Evolutionary conservation across 2,113 vertebrate genomes (phyloP), one percentile per base, ranked within the genome.

Genomic region (Hydrolagus affinis): DNA sequence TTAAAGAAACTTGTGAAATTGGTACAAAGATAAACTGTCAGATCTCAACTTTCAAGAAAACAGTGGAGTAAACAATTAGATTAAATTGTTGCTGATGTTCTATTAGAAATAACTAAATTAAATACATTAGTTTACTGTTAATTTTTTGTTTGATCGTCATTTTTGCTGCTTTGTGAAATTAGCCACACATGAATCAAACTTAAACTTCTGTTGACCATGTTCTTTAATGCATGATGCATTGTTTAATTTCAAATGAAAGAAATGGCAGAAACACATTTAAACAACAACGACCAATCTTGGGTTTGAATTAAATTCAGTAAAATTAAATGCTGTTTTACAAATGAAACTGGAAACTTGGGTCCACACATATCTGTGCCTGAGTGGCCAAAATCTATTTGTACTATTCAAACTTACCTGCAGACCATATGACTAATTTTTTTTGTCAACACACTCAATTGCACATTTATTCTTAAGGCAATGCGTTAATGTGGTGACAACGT

Each of bases 91-190:
- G 44, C 44, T 44, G 44, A 44, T 44, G 59, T 25, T 60, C n/a
- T 78, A 12, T 62, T 11, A 78, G 9, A 15, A 19, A 44, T 44
- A 78, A 78, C 57, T 12, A 60, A 59, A 77, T n/a, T 57, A 78
- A 78, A 62, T 78, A 28, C 12, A 62, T 78, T 62, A 25, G 57
- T 78, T 11, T 25, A 59, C 23, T 62, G 57, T 11, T 78, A 78
- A 78, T 78, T 78, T 78, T 11, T 25, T 11, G n/a, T 62, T 78
- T 62, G 76, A 78, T 62, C 11, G 14, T 62, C 62, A 44, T 62
- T 12, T 77, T 78, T 78, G 76, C 59, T 25, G 75, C 23, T 12
- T 62, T 21, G 21, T 78, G 21, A 78, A 78, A n/a, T 78, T 12
- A 4, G 56, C 6, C 59, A 28, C 19, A 28, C n/a, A 28, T 25